Percentiles rank a stretch among this genome's conserved stretches.
Conservation (phyloP, 2,113 vertebrate genomes). For the Benitochromis conjunctus region DNA sequence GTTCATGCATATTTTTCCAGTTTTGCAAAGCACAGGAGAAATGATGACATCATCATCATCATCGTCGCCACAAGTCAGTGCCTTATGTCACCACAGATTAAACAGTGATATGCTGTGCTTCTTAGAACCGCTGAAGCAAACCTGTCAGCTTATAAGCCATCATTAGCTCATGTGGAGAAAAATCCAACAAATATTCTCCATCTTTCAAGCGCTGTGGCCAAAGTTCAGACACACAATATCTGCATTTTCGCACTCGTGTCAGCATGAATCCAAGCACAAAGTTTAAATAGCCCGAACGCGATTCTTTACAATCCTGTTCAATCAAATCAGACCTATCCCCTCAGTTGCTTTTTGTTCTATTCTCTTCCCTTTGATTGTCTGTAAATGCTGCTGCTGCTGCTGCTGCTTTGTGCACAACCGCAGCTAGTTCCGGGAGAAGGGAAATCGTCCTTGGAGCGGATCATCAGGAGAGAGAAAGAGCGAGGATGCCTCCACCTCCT, state of each 20-base stretch:
- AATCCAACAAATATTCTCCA: not conserved
- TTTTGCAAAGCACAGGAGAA: not conserved
- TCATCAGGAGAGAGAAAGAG: slow-evolving; percentile 44
- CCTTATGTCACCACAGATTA: not conserved
- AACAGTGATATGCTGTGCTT: fast-evolving
- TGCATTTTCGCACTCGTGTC: not conserved
- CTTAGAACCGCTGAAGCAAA: not conserved
- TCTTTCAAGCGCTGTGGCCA: not conserved
- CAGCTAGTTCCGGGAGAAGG: slow-evolving; percentile 41
- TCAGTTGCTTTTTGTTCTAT: slow-evolving; percentile 22
- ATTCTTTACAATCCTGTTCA: not conserved
- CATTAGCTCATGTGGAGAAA: not conserved
- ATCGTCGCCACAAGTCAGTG: fast-evolving
- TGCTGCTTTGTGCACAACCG: slow-evolving; percentile 17
- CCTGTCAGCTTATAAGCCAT: not conserved
- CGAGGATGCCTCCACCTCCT: slow-evolving; percentile 62
- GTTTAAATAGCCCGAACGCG: slow-evolving; percentile 22
- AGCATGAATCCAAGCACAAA: not conserved
- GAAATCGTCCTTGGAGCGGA: slow-evolving; percentile 63
- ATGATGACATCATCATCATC: not conserved
- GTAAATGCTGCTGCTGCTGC: slow-evolving; percentile 31
- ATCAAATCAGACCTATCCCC: slow-evolving; percentile 14
- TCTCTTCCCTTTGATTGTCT: slow-evolving; percentile 39
- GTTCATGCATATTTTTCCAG: not conserved
- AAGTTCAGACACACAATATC: not conserved